phyloP scores from a whole-genome alignment of 1,140 invertebrate genomes.

The Pectinophora gossypiella region DNA sequence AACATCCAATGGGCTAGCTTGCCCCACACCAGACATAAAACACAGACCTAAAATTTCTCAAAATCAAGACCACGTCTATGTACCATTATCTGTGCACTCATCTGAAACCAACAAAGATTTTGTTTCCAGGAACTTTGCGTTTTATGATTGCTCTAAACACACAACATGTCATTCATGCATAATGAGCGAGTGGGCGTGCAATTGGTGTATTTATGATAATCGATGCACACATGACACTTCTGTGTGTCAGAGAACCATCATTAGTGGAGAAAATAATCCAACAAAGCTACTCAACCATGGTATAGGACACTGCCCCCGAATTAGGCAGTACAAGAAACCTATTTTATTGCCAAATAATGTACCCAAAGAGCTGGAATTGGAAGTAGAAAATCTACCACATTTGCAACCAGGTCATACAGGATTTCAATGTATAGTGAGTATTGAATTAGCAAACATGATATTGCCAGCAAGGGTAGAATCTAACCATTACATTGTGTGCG shows the following conservation, averaged over 20 bases:
- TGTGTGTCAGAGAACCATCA: slow-evolving; percentile 86
- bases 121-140: slow-evolving; percentile 94
- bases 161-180: slow-evolving; percentile 91
- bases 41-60: slow-evolving; percentile 87
- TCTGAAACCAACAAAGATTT: slow-evolving; percentile 97
- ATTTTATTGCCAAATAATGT: slow-evolving; percentile 92
- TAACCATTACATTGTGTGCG: slow-evolving; percentile 90
- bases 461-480: slow-evolving; percentile 90
- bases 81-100: slow-evolving; percentile 94
- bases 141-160: slow-evolving; percentile 95
- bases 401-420: slow-evolving; percentile 90
- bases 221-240: slow-evolving; percentile 93
- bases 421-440: slow-evolving; percentile 93
- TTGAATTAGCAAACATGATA: slow-evolving; percentile 92
- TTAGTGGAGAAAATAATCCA: slow-evolving; percentile 89
- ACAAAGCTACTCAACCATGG: slow-evolving; percentile 83
- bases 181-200: slow-evolving; percentile 92
- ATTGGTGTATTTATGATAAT: slow-evolving; percentile 98
- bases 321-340: slow-evolving; percentile 78
- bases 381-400: slow-evolving; percentile 93
- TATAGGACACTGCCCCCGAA: slow-evolving; percentile 87
- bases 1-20: slow-evolving; percentile 87
- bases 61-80: slow-evolving; percentile 91
- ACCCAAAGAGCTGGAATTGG: slow-evolving; percentile 89
- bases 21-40: slow-evolving; percentile 87